phyloP scores from a whole-genome alignment of 2,113 vertebrate species.

The Zonotrichia leucophrys region DNA sequence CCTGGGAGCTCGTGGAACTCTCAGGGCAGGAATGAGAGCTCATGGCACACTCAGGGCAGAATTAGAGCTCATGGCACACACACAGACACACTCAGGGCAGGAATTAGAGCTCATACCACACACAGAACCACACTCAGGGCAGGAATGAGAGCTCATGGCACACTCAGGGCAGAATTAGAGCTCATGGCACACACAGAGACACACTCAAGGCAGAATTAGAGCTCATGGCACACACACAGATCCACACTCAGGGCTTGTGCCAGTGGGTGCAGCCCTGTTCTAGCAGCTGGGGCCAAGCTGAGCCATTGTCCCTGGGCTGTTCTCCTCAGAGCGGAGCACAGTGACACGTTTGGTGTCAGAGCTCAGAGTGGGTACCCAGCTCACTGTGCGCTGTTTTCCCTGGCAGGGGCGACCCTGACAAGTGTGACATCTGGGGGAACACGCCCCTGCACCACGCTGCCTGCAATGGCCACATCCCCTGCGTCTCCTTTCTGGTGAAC shows the following conservation, averaged over 20 bases:
- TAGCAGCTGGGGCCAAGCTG: background rate
- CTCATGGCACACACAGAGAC: no score
- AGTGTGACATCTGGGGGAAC: constrained; percentile 97
- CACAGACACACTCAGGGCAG: no score
- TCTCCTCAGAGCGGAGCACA: background rate
- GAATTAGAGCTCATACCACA: no score
- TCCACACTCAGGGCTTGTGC: background rate
- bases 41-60: background rate
- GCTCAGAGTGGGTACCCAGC: background rate
- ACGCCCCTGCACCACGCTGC: constrained; percentile 91
- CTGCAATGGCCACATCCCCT: constrained; percentile 85
- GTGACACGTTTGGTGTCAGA: accelerated
- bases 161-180: no score
- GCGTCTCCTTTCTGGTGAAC: constrained; percentile 88
- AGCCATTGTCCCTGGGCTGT: background rate
- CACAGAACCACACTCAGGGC: no score
- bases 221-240: background rate
- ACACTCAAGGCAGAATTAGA: background rate
- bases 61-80: no score
- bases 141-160: no score
- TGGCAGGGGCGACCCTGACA: constrained; percentile 88
- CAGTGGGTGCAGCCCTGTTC: accelerated
- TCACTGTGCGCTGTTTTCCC: constrained; percentile 19
- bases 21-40: no score
- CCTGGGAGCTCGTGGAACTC: background rate